Conservation (phyloP, 2,888 invertebrate species). For the Ctena decussata region DNA sequence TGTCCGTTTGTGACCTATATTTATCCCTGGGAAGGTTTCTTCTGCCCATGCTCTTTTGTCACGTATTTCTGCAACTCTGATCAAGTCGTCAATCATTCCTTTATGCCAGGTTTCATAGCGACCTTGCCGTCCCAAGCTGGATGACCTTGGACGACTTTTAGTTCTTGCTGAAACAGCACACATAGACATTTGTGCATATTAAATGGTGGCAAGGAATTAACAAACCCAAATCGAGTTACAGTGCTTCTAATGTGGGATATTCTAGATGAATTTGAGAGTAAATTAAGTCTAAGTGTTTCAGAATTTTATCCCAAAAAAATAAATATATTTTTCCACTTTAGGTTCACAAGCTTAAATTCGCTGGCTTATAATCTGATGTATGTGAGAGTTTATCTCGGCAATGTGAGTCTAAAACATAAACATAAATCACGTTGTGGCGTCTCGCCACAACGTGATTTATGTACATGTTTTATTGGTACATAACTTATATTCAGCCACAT, state of each 20-base stretch:
- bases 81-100: conserved; percentile 47
- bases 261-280: background rate
- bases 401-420: too few relatives aligned
- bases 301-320: too few relatives aligned
- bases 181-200: background rate
- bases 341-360: too few relatives aligned
- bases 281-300: background rate
- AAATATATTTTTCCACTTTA: too few relatives aligned
- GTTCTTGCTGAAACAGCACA: background rate
- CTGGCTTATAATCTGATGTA: too few relatives aligned
- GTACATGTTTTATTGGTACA: too few relatives aligned
- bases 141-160: background rate
- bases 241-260: background rate
- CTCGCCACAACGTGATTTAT: too few relatives aligned
- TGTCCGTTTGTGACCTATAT: conserved; percentile 31
- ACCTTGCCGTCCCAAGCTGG: background rate
- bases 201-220: background rate
- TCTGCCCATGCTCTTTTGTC: conserved; percentile 57
- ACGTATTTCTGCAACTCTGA: conserved; percentile 51
- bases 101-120: conserved; percentile 50
- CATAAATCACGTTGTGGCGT: too few relatives aligned
- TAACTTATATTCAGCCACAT: background rate
- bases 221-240: background rate
- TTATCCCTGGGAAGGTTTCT: conserved; percentile 48
- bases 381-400: too few relatives aligned